Percentiles rank a stretch among this genome's conserved stretches.
Evolutionary conservation across 2,113 vertebrate species (phyloP).

Genomic region (Chaetura pelagica): DNA sequence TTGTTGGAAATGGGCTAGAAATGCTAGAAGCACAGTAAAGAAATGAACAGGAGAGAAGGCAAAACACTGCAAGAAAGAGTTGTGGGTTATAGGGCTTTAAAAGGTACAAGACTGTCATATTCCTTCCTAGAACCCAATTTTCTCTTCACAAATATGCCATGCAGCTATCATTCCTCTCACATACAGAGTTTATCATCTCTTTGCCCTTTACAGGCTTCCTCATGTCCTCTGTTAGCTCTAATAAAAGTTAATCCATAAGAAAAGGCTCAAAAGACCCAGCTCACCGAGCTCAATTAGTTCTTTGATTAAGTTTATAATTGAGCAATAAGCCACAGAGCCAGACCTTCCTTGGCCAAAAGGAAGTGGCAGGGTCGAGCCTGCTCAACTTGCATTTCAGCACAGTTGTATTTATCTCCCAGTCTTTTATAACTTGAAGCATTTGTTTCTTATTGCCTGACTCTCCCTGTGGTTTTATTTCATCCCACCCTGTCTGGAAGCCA

Average conservation of each 20-base stretch:
- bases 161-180: not conserved
- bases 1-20: not conserved
- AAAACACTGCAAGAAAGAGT: not conserved
- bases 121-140: not conserved
- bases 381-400: not conserved
- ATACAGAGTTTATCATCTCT: not conserved
- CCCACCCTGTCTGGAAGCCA: not conserved
- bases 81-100: not conserved
- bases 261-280: conserved; percentile 26
- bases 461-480: not conserved
- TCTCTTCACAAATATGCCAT: not conserved
- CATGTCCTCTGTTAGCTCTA: conserved; percentile 13
- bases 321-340: not conserved
- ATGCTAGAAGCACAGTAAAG: not conserved
- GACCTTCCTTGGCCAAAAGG: not conserved
- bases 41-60: not conserved
- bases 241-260: conserved; percentile 34
- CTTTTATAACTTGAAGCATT: not conserved
- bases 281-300: conserved; percentile 51
- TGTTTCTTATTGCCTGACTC: not conserved
- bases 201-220: conserved; percentile 28
- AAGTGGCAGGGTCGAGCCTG: not conserved
- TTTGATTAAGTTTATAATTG: conserved; percentile 45
- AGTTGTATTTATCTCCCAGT: not conserved
- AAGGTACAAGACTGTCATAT: not conserved